Evolutionary conservation across 2,888 invertebrate species (phyloP), one percentile per base, ranked within the genome.

Genomic region (Eupithecia exiguata): DNA sequence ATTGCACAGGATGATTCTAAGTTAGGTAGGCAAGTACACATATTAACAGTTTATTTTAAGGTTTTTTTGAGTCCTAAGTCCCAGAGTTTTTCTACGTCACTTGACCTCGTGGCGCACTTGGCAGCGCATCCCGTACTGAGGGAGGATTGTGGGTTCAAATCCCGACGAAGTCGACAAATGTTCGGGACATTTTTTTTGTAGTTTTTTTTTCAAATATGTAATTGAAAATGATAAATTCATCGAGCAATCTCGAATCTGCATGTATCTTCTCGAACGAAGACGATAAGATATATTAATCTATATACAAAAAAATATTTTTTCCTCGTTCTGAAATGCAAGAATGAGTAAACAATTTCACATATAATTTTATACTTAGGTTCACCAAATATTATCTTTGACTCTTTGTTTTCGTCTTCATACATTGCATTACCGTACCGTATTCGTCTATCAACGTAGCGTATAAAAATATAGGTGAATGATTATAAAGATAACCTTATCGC

Each of bases 401-500:
- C 49, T 49, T n/a, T 49, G 49, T 49, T 49, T 49, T 53, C 21
- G 21, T 53, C n/a, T 10, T 53, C 21, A 53, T 53, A 53, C 53
- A 58, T n/a, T 21, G 58, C 25, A 58, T 25, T 58, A 58, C 25
- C 5, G 9, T 58, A 25, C 58, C 12, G 12, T 53, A 4, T 25
- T 21, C 21, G 53, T 21, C 12, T 58, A 25, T 79, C 70, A 77
- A 76, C 63, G 66, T 71, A 70, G n/a, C 40, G n/a, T 74, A 69
- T 75, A 83, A 84, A 62, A 84, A 88, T 86, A 77, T 88, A 86
- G 86, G 86, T 86, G 83, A 87, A 84, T 74, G 82, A 84, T 83
- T 83, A 83, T 62, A 79, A 82, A 77, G 79, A 81, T 87, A 89
- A 82, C 21, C 85, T 87, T 88, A 90, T 90, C 90, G 79, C 70